Conservation (phyloP, 2,888 invertebrate genomes). For the Eilema caniola region DNA sequence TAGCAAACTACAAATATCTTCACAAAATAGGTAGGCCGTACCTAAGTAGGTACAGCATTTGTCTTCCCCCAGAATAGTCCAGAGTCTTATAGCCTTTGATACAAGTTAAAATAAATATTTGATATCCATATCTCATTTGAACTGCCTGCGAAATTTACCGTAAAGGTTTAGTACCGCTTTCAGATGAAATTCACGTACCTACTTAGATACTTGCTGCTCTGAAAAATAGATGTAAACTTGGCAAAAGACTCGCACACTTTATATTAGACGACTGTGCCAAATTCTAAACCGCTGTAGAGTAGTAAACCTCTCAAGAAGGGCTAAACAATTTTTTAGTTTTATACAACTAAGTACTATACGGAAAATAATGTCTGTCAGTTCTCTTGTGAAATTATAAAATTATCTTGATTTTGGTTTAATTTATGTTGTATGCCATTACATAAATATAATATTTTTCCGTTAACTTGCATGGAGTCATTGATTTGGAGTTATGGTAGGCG, state of each 20-base stretch:
- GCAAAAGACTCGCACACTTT: constrained; percentile 1
- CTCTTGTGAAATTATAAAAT: too few relatives aligned
- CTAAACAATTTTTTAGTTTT: neutral
- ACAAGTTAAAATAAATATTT: neutral
- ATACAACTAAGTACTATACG: too few relatives aligned
- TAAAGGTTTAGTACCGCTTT: neutral
- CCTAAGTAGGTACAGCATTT: neutral
- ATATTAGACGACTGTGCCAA: neutral
- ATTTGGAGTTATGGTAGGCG: too few relatives aligned
- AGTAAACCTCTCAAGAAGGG: neutral
- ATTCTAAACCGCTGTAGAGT: neutral
- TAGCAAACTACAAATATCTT: too few relatives aligned
- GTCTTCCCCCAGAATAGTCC: neutral
- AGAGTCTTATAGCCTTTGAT: neutral
- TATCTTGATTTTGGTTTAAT: too few relatives aligned
- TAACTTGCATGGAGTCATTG: too few relatives aligned
- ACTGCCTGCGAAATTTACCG: constrained; percentile 1
- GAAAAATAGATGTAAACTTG: constrained; percentile 5
- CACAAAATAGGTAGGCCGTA: too few relatives aligned
- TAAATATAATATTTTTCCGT: too few relatives aligned
- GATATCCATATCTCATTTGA: neutral
- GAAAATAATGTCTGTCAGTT: too few relatives aligned
- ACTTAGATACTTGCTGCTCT: too few relatives aligned
- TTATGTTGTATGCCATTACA: too few relatives aligned
- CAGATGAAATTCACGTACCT: neutral